Percentiles rank a stretch among this genome's conserved stretches.
phyloP scores from a whole-genome alignment of 92 coral and sea anemone species.

The Epizoanthus fatuus region DNA sequence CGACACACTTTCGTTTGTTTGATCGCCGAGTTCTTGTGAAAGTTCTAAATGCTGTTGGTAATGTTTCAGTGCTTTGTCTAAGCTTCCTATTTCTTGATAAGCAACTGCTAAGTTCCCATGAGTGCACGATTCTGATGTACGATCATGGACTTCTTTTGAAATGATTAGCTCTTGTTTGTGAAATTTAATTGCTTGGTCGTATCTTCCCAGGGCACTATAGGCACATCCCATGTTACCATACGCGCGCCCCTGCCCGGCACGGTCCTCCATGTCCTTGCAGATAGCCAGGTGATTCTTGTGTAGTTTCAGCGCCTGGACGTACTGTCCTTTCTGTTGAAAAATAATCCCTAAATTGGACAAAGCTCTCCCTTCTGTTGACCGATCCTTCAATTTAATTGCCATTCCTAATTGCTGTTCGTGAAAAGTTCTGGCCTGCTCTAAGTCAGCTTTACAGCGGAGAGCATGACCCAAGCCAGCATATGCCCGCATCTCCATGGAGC shows the following conservation, averaged over 20 bases:
- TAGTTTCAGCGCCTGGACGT: conserved; percentile 88
- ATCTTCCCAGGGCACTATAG: conserved; percentile 92
- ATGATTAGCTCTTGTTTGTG: conserved; percentile 96
- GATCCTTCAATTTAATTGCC: conserved; percentile 89
- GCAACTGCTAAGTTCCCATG: conserved; percentile 99
- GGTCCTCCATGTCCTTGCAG: conserved; percentile 93
- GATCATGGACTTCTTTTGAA: conserved; percentile 96
- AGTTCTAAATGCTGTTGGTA: conserved; percentile 94
- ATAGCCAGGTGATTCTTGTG: conserved; percentile 96
- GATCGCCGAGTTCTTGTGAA: conserved; percentile 87
- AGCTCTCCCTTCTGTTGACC: conserved; percentile 96
- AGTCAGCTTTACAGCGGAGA: conserved; percentile 85
- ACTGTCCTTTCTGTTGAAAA: conserved; percentile 89
- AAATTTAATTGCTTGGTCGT: conserved; percentile 97
- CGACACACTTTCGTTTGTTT: conserved; percentile 89
- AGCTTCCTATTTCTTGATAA: conserved; percentile 93
- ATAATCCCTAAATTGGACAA: conserved; percentile 96
- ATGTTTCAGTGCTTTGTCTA: conserved; percentile 93
- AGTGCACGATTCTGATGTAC: conserved; percentile 95
- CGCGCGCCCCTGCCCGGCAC: conserved; percentile 99
- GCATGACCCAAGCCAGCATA: conserved; percentile 98
- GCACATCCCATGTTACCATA: conserved; percentile 99
- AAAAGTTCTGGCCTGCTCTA: conserved; percentile 79
- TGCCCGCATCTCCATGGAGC: conserved; percentile 93
- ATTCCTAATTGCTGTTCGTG: conserved; percentile 94